phyloP scores from a whole-genome alignment of 1,140 invertebrate genomes.

The Popillia japonica region DNA sequence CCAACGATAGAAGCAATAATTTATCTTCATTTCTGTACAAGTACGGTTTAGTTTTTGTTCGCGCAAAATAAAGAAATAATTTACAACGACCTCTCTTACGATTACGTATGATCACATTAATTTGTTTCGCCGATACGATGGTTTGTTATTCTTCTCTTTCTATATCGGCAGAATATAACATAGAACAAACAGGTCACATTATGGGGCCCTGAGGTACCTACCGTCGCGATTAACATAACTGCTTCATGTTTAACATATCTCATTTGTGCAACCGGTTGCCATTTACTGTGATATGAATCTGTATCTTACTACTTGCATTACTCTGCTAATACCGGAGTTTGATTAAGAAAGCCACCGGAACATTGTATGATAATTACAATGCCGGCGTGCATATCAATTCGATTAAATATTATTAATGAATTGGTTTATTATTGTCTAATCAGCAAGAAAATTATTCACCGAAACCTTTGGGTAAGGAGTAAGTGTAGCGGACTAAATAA shows the following conservation, averaged over 20 bases:
- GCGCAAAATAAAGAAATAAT: conserved; percentile 18
- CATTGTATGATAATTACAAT: not conserved
- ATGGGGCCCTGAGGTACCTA: conserved; percentile 23
- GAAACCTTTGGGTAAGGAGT: too few relatives aligned
- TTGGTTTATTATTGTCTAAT: too few relatives aligned
- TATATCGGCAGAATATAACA: not conserved
- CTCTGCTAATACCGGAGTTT: not conserved
- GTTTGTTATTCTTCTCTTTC: not conserved
- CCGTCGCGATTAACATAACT: conserved; percentile 17
- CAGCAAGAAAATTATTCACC: too few relatives aligned
- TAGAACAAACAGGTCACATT: conserved; percentile 21
- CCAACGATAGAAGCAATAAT: conserved; percentile 21
- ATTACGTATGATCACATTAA: conserved; percentile 27
- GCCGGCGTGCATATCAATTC: not conserved
- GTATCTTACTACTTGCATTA: conserved; percentile 21
- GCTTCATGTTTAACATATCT: conserved; percentile 32
- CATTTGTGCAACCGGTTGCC: conserved; percentile 24
- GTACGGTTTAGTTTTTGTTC: not conserved
- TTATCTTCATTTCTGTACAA: conserved; percentile 16
- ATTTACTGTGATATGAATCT: not conserved
- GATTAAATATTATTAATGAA: too few relatives aligned
- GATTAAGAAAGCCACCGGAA: not conserved
- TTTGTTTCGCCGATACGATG: not conserved
- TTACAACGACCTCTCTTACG: not conserved
- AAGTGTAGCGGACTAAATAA: too few relatives aligned